Base-by-base conservation (phyloP, 2,888 invertebrate genomes). In the Philopedon plagiatum region DNA sequence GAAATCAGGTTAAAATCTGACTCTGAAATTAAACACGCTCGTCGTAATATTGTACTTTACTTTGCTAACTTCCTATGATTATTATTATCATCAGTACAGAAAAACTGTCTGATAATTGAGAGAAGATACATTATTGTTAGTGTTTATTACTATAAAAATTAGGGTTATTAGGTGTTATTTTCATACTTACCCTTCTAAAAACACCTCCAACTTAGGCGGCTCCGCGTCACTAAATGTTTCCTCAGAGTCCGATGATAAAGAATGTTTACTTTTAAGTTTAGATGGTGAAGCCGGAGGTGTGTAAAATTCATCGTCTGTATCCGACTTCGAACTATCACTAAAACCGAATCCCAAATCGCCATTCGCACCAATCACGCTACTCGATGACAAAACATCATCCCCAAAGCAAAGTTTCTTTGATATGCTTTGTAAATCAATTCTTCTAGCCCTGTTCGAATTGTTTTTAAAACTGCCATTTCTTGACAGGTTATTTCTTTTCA, bases 111-210 rank as follows among this genome's bases (percentile, higher is more conserved):
- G n/a, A n/a, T n/a, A n/a, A n/a, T n/a, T n/a, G n/a, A n/a, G n/a
- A n/a, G n/a, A n/a, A n/a, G n/a, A n/a, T n/a, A n/a, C n/a, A n/a
- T n/a, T n/a, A n/a, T n/a, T n/a, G n/a, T n/a, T n/a, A n/a, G n/a
- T n/a, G n/a, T n/a, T n/a, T n/a, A n/a, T n/a, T n/a, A n/a, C n/a
- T n/a, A n/a, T n/a, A n/a, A n/a, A n/a, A n/a, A n/a, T n/a, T n/a
- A n/a, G n/a, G n/a, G n/a, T n/a, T n/a, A n/a, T n/a, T n/a, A n/a
- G n/a, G n/a, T n/a, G n/a, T n/a, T n/a, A 13, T 15, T 2, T 39
- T 5, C n/a, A 5, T 15, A 79, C 83, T 84, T 83, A 94, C 93
- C 93, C 93, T 79, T 92, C 89, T 81, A 93, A 88, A 83, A 90
- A 91, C 72, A 89, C 88, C 13, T 88, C 89, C 29, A 83, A 78